Conservation (phyloP, 2,888 invertebrate genomes). For the Caenorhabditis panamensis region DNA sequence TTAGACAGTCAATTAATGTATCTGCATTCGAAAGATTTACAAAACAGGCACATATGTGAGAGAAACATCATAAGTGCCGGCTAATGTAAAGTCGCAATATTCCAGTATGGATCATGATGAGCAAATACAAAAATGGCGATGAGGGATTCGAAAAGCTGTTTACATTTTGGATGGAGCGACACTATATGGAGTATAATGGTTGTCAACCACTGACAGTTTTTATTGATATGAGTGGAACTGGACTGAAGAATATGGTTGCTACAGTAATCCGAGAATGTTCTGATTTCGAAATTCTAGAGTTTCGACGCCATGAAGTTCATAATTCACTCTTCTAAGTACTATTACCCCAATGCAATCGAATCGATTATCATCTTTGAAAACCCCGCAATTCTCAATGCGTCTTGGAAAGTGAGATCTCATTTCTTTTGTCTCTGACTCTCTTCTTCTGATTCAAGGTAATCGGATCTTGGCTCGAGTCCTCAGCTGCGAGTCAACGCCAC, state of each 20-base stretch:
- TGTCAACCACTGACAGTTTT: constrained; percentile 71
- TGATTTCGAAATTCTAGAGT: constrained; percentile 65
- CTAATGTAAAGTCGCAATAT: constrained; percentile 11
- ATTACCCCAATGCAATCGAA: constrained; percentile 73
- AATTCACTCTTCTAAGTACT: constrained; percentile 76
- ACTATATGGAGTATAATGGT: constrained; percentile 74
- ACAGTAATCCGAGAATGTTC: neutral
- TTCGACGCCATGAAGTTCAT: constrained; percentile 77
- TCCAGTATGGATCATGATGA: constrained; percentile 79
- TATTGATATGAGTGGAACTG: constrained; percentile 74
- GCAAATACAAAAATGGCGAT: constrained; percentile 68
- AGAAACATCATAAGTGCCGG: neutral
- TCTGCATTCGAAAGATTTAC: constrained; percentile 73
- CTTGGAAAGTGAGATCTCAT: constrained; percentile 71
- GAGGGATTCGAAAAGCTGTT: constrained; percentile 72
- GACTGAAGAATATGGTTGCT: constrained; percentile 74
- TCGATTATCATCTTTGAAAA: constrained; percentile 74
- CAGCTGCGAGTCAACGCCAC: constrained; percentile 57
- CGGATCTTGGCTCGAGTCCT: constrained; percentile 68
- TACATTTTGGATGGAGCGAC: constrained; percentile 79
- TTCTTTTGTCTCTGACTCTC: constrained; percentile 6
- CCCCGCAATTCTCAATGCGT: constrained; percentile 75
- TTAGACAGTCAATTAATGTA: constrained; percentile 74
- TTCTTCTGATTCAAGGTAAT: constrained; percentile 64
- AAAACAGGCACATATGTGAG: constrained; percentile 71